Base-by-base conservation (phyloP, 2,888 invertebrate species). In the Chaetoderma sp. region DNA sequence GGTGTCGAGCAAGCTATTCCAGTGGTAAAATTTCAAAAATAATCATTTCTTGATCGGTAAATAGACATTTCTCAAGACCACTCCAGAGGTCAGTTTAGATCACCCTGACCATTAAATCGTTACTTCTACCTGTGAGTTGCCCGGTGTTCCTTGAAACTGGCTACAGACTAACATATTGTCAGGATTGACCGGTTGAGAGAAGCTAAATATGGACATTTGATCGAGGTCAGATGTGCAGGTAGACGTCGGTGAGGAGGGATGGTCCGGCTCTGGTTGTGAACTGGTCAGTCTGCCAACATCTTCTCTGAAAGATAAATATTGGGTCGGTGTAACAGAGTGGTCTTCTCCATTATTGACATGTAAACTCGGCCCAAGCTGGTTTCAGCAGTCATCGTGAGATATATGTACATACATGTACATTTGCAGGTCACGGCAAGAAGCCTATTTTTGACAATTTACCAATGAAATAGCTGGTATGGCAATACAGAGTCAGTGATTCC, bases 121-220 rank as follows among this genome's bases (percentile, higher is more conserved):
- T n/a, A n/a, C n/a, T n/a, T n/a, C n/a, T n/a, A 81, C 83, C 81
- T 84, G 83, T 33, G 83, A 83, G 13, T 76, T 71, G 1, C 83
- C 81, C 10, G 80, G 84, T 4, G 83, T 84, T 21, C 77, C 78
- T 60, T 78, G 80, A 45, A 83, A 62, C 73, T 93, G 93, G 50
- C 92, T 91, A 30, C 92, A 90, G 18, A 94, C 88, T 78, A 95
- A 88, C 82, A 96, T 88, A 88, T 95, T 92, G 78, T 94, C 94
- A 67, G 93, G 89, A 76, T 92, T 90, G 39, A 92, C 91, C 1
- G 96, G 96, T 86, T 96, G 96, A 32, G 96, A 96, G 89, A 94
- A 94, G 81, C 92, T 92, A 75, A 92, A 90, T 4, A 72, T 67
- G 23, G 66, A 72, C n/a, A 60, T 63, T 5, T 71, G 56, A n/a